Percentiles rank a stretch among this genome's conserved stretches.
These are phyloP conservation scores for Tuberolachnus salignus DNA, from an alignment of 2,888 invertebrate species.

Conservation along the genomic window DNA sequence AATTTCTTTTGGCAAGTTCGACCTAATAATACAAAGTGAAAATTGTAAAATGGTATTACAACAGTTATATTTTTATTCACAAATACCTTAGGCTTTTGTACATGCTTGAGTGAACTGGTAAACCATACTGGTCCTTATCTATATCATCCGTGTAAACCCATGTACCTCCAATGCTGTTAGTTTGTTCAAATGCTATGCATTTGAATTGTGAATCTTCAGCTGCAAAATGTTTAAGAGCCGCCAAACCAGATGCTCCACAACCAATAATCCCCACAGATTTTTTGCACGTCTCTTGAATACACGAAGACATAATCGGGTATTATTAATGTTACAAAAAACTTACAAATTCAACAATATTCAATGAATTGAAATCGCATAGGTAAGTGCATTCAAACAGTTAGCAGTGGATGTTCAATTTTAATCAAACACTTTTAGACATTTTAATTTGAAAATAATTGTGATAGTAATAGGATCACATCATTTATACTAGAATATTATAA, in stretches of 20 bases:
- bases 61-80: neutral
- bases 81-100: conserved; percentile 81
- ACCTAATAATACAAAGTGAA: conserved; percentile 68
- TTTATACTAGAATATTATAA: no score
- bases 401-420: neutral
- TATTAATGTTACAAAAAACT: no score
- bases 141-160: conserved; percentile 85
- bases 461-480: no score
- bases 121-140: conserved; percentile 77
- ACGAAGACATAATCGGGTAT: neutral
- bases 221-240: conserved; percentile 72
- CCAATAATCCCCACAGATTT: conserved; percentile 75
- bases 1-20: conserved; percentile 90
- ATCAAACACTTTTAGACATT: neutral
- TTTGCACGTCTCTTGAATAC: neutral
- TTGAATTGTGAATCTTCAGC: conserved; percentile 63
- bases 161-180: conserved; percentile 79
- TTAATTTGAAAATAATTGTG: no score
- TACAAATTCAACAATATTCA: no score
- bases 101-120: conserved; percentile 89
- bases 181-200: conserved; percentile 79
- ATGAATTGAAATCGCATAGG: no score
- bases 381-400: neutral
- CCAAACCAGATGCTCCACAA: conserved; percentile 86
- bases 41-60: neutral